A percentile compares a stretch with the other conserved stretches of the same genome.
Conservation (phyloP, 1,140 invertebrate genomes). For the Drosophila bocki region DNA sequence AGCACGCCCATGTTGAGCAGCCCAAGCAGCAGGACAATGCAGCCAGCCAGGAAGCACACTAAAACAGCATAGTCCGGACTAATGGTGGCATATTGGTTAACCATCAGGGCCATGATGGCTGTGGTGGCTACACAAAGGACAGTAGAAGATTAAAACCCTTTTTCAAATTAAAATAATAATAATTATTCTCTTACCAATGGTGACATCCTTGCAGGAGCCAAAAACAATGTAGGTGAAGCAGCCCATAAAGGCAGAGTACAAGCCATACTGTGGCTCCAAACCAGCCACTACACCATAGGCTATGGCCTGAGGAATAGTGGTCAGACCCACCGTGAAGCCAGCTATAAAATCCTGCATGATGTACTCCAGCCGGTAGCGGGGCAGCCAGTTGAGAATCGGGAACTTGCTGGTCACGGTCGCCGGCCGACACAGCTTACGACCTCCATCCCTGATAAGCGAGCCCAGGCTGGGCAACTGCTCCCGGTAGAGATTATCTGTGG, state of each 20-base stretch:
- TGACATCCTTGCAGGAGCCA: conserved; percentile 95
- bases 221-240: conserved; percentile 94
- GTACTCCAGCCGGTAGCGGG: conserved; percentile 87
- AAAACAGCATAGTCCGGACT: conserved; percentile 92
- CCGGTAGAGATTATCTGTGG: conserved; percentile 67
- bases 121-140: conserved; percentile 88
- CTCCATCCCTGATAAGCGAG: conserved; percentile 52
- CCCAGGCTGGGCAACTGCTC: conserved; percentile 70
- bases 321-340: conserved; percentile 93
- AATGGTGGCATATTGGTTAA: conserved; percentile 88
- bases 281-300: conserved; percentile 93
- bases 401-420: conserved; percentile 86
- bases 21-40: conserved; percentile 91
- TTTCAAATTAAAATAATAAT: no score
- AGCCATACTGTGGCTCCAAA: conserved; percentile 85
- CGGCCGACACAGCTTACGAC: conserved; percentile 81
- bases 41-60: conserved; percentile 91
- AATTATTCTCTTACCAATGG: conserved; percentile 89
- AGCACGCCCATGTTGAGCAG: conserved; percentile 94
- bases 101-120: conserved; percentile 92
- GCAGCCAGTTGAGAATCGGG: conserved; percentile 89
- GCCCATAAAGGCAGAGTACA: conserved; percentile 95
- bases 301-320: conserved; percentile 94
- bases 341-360: conserved; percentile 91
- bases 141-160: background rate